Evolutionary conservation across 2,888 invertebrate species (phyloP).

Genomic region (Papilio gigon): DNA sequence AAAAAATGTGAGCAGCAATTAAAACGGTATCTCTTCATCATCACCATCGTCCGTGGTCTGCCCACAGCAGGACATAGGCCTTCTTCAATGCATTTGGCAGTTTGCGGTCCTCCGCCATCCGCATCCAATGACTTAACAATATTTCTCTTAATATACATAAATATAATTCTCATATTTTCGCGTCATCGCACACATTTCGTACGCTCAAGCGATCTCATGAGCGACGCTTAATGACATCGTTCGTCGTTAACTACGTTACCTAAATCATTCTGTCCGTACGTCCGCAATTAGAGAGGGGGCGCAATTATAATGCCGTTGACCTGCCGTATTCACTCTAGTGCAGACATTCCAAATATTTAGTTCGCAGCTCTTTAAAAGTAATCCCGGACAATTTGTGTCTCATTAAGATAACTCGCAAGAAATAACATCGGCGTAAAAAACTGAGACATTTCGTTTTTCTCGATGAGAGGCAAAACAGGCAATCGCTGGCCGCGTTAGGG

Average conservation of each 20-base stretch:
- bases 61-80: too few relatives aligned
- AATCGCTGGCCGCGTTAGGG: not conserved
- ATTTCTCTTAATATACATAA: too few relatives aligned
- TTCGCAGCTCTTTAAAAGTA: constrained; percentile 16
- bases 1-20: too few relatives aligned
- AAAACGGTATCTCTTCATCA: too few relatives aligned
- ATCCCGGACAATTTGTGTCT: not conserved
- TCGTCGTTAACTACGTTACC: constrained; percentile 51
- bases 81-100: too few relatives aligned
- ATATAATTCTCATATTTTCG: constrained; percentile 43
- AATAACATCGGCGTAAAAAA: constrained; percentile 10
- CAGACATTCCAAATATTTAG: constrained; percentile 20
- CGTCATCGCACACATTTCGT: not conserved
- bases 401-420: constrained; percentile 4
- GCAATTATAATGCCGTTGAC: constrained; percentile 48
- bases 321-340: constrained; percentile 45
- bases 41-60: too few relatives aligned
- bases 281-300: constrained; percentile 52
- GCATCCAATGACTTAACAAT: too few relatives aligned
- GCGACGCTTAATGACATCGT: constrained; percentile 44
- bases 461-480: constrained; percentile 1
- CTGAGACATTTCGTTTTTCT: not conserved
- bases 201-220: constrained; percentile 6
- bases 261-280: constrained; percentile 57
- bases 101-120: too few relatives aligned